Evolutionary conservation across 2,113 vertebrate species (phyloP).

Genomic region (Macrotus californicus): DNA sequence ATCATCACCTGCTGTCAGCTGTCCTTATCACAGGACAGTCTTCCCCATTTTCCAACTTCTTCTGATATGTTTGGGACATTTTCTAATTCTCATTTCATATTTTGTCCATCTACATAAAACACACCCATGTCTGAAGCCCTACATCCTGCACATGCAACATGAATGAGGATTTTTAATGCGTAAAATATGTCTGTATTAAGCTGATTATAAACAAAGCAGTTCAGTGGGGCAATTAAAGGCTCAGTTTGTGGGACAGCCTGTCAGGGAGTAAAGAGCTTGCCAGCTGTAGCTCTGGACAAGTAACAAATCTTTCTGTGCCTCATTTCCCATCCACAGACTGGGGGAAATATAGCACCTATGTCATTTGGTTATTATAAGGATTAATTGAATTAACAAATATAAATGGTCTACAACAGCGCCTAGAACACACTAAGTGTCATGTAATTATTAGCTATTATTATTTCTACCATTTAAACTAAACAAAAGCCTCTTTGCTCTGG

Average conservation of each 20-base stretch:
- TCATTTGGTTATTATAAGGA: not conserved
- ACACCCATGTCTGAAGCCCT: not conserved
- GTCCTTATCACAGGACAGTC: not conserved
- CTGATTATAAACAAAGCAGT: not conserved
- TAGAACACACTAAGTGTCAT: not conserved
- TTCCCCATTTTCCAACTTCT: not conserved
- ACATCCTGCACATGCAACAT: not conserved
- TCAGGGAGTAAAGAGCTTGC: not conserved
- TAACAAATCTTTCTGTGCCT: not conserved
- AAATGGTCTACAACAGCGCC: not conserved
- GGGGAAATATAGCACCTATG: not conserved
- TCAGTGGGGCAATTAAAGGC: not conserved
- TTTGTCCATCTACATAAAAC: not conserved
- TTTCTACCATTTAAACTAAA: not conserved
- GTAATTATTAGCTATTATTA: not conserved
- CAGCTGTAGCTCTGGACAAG: not conserved
- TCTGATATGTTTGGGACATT: not conserved
- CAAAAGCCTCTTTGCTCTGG: not conserved
- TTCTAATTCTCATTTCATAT: not conserved
- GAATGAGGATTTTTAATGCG: not conserved
- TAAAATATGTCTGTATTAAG: not conserved
- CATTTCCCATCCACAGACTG: not conserved
- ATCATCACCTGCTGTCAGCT: not conserved
- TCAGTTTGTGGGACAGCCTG: not conserved
- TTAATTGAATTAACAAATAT: not conserved